Evolutionary conservation across 2,113 vertebrate genomes (phyloP), one percentile per base, ranked within the genome.

Genomic region (Terrapene triunguis): DNA sequence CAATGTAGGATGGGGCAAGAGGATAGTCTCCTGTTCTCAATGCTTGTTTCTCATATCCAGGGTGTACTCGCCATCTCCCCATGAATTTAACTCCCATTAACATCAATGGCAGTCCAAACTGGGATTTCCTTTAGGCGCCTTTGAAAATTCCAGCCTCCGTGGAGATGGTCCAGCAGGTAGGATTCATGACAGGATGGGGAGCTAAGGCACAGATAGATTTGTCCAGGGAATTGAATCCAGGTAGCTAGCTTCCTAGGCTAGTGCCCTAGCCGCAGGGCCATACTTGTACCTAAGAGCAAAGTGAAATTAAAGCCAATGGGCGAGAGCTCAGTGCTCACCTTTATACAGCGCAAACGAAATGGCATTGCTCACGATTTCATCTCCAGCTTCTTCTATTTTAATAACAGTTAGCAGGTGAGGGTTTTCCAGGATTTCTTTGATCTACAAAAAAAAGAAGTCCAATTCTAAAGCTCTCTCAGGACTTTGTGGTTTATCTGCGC

Each of bases 331-430:
- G 38, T 42, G 96, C 97, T 97, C 93, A 98, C 98, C 98, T 98
- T 99, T 99, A 87, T 98, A 99, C 14, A 99, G 95, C 1, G 98
- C 98, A 29, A 97, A 98, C 85, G 98, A 98, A 80, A 99, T 98
- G 12, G 98, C 98, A 6, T 98, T 98, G 98, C 98, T 99, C 95
- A 99, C 98, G 14, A 98, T 98, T 88, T 98, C 98, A 42, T 99
- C 98, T 80, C 98, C 98, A 79, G 98, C 98, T 93, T 98, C 98
- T 93, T 99, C 98, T 95, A 98, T 99, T 95, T 98, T 98, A 92
- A 99, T 99, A 78, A 99, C 97, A 74, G 98, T 99, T 84, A 99
- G 74, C 27, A 99, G 98, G 96, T 99, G 98, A 65, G 98, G 96
- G 81, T 96, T 98, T 93, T 99, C 98, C 13, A 98, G 98, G 88